These are phyloP conservation scores for Caenorhabditis imperialis DNA, from an alignment of 2,888 invertebrate species.

Conservation along the genomic window DNA sequence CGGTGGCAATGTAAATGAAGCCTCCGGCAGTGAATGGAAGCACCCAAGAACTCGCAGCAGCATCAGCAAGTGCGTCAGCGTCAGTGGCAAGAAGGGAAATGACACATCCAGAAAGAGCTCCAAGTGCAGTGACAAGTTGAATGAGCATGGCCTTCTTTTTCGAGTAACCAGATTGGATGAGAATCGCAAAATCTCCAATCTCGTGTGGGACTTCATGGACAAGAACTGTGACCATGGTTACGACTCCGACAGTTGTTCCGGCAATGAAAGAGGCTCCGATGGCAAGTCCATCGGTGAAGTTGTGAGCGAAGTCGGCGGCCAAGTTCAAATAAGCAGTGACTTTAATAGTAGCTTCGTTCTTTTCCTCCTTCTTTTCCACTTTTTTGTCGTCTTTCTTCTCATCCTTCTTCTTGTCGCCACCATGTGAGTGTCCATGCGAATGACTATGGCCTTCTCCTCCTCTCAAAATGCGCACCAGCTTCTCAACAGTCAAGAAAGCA, in stretches of 20 bases:
- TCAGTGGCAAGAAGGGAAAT: conserved; percentile 74
- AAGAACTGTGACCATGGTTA: conserved; percentile 95
- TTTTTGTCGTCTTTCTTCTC: conserved; percentile 41
- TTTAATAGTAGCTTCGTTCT: conserved; percentile 52
- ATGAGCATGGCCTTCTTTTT: conserved; percentile 94
- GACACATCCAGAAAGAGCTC: conserved; percentile 88
- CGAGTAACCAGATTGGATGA: conserved; percentile 95
- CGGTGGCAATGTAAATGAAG: conserved; percentile 99
- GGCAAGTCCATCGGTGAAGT: conserved; percentile 98
- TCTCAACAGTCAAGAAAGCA: conserved; percentile 84
- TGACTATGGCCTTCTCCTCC: conserved; percentile 83
- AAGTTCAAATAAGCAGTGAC: conserved; percentile 92
- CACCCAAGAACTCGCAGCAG: conserved; percentile 85
- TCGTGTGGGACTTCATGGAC: conserved; percentile 99
- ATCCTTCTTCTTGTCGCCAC: conserved; percentile 36
- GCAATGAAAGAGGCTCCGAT: conserved; percentile 89
- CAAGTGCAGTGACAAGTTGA: conserved; percentile 93
- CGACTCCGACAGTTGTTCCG: conserved; percentile 77
- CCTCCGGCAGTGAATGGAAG: conserved; percentile 87
- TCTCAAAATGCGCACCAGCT: conserved; percentile 89
- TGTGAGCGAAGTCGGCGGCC: conserved; percentile 97
- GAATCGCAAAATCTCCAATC: conserved; percentile 98
- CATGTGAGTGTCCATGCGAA: conserved; percentile 35
- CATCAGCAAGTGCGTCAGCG: conserved; percentile 74
- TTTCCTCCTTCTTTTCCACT: conserved; percentile 37